These are phyloP conservation scores for Matsumurasca onukii DNA, from an alignment of 1,140 invertebrate species.

Conservation along the genomic window DNA sequence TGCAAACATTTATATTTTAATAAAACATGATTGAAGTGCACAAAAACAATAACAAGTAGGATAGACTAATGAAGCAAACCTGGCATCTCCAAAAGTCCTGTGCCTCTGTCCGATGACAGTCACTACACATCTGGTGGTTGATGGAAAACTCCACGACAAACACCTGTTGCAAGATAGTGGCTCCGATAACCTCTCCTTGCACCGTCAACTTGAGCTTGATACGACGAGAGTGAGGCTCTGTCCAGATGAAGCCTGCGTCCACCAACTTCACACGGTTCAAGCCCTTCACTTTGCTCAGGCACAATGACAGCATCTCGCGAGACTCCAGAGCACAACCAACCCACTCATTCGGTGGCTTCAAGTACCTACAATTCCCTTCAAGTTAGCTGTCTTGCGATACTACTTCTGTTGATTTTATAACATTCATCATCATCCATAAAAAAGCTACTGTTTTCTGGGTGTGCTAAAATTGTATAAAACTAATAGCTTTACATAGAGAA, in stretches of 20 bases:
- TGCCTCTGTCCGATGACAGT: slow-evolving; percentile 95
- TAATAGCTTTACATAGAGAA: too few relatives aligned
- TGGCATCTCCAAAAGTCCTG: slow-evolving; percentile 97
- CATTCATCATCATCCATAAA: too few relatives aligned
- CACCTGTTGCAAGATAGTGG: slow-evolving; percentile 82
- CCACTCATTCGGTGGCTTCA: slow-evolving; percentile 94
- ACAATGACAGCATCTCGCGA: slow-evolving; percentile 86
- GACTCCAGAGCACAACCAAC: slow-evolving; percentile 88
- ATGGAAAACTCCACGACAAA: slow-evolving; percentile 95
- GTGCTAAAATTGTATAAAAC: too few relatives aligned
- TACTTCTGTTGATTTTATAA: too few relatives aligned
- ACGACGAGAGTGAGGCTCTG: slow-evolving; percentile 97
- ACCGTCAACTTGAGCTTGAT: slow-evolving; percentile 96
- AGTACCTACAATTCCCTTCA: too few relatives aligned
- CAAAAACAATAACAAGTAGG: too few relatives aligned
- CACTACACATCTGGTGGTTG: slow-evolving; percentile 94
- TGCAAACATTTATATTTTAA: too few relatives aligned
- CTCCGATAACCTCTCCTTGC: slow-evolving; percentile 90
- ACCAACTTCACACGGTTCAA: slow-evolving; percentile 86
- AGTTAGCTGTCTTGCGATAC: too few relatives aligned
- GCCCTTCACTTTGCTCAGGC: slow-evolving; percentile 93
- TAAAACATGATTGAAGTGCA: too few relatives aligned
- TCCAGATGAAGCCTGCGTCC: slow-evolving; percentile 98
- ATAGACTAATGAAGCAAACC: slow-evolving; percentile 57
- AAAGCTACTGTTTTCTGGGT: too few relatives aligned